Evolutionary conservation across 2,797 vertebrate species (phyloP).

Genomic region (Malurus leucopterus): DNA sequence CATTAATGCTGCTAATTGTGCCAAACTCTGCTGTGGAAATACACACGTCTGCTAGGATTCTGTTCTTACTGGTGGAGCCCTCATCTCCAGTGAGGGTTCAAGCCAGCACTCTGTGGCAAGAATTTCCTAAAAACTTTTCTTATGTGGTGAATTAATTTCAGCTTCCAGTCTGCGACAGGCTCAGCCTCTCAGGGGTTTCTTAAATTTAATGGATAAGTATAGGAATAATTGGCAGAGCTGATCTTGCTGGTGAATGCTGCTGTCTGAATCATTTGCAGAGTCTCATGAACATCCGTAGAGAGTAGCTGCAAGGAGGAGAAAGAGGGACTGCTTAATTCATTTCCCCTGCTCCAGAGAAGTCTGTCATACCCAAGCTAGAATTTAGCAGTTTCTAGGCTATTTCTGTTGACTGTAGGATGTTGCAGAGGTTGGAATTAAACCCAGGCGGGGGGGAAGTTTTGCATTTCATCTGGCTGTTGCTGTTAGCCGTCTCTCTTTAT

Average conservation of each 20-base stretch:
- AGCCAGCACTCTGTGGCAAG: background rate
- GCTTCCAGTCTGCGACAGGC: background rate
- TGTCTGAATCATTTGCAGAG: background rate
- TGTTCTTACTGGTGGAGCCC: background rate
- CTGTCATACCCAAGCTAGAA: background rate
- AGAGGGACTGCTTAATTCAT: background rate
- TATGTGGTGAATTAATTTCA: background rate
- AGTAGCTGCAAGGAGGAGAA: background rate
- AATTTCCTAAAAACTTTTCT: background rate
- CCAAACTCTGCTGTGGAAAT: background rate
- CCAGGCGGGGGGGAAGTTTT: background rate
- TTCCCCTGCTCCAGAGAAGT: background rate
- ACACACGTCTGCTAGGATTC: background rate
- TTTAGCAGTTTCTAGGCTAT: background rate
- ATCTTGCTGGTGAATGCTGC: background rate
- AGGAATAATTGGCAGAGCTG: constrained; percentile 17
- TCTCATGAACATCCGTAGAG: background rate
- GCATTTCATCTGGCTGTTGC: background rate
- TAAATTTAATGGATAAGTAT: background rate
- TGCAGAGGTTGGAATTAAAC: background rate
- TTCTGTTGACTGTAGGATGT: background rate
- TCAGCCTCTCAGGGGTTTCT: background rate
- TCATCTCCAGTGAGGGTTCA: background rate
- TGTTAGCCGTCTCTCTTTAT: background rate
- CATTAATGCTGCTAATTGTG: constrained; percentile 35